Base-by-base conservation (phyloP, 1,140 invertebrate species). In the Hirudo medicinalis region DNA sequence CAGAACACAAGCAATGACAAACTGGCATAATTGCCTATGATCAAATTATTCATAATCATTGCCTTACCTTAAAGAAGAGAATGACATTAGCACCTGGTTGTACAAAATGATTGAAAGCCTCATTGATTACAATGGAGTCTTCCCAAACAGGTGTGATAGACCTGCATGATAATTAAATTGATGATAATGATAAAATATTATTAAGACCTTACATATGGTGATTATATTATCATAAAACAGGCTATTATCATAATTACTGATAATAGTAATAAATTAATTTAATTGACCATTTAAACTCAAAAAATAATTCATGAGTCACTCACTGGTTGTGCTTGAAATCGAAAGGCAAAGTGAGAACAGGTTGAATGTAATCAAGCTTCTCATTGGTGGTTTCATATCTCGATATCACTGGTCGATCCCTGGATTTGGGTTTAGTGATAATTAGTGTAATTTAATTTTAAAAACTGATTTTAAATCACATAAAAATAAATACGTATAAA, bases 121-220 rank as follows among this genome's bases (percentile, higher is more conserved):
- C 84, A 78, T 87, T 85, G 74, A 88, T 86, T 54, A 88, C 77
- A 0, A 88, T 74, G 68, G 87, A 79, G 75, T 88, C 87, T 75
- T 88, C 86, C 87, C 87, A 88, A 0, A 81, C 76, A 2, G 87
- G 87, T 43, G 83, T 74, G 3, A 77, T 80, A 2, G 81, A 81
- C 66, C 80, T 81, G 72, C n/a, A 76, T 36, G 32, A 36, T 36
- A 36, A 36, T 36, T 2, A 36, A 36, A 36, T 3, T 36, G 32
- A 36, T 36, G 43, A 8, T 9, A 49, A 8, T 49, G 1, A 49
- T 9, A 17, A 49, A 0, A 15, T 49, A 5, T 17, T 49, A 49
- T 49, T 49, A 49, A 15, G 3, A 49, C 32, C 2, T 36, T 36
- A 36, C 32, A 3, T 36, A 36, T 6, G 32, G 32, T 36, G 6